Conservation (phyloP, 2,797 vertebrate genomes). For the Ptychobarbus kaznakovi region DNA sequence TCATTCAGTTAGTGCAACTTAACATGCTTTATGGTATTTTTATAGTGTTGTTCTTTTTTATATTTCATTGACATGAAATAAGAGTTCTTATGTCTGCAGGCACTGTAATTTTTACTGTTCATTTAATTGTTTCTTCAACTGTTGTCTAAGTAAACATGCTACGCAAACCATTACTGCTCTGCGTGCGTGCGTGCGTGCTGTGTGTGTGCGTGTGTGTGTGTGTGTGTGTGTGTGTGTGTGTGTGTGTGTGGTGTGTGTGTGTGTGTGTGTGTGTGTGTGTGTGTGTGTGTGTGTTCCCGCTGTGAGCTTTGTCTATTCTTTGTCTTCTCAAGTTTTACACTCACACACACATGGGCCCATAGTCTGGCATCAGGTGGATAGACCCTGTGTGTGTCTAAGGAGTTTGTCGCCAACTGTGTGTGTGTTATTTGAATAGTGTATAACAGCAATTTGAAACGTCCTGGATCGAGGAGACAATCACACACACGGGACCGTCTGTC, state of each 20-base stretch:
- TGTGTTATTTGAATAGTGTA: slow-evolving; percentile 33
- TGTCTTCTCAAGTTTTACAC: slow-evolving; percentile 58
- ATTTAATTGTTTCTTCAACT: background rate
- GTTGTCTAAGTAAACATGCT: background rate
- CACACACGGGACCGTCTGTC: slow-evolving; percentile 33
- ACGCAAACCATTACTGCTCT: too few species aligned
- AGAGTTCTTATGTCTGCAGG: too few species aligned
- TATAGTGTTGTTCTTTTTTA: background rate
- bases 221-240: slow-evolving; percentile 48
- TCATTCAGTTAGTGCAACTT: background rate
- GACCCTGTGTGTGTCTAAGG: slow-evolving; percentile 13
- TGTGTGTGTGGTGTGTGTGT: background rate
- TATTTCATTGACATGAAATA: too few species aligned
- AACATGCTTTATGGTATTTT: background rate
- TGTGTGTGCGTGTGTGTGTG: slow-evolving; percentile 27
- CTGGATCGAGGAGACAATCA: slow-evolving; percentile 30
- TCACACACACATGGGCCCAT: background rate
- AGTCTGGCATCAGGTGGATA: slow-evolving; percentile 74
- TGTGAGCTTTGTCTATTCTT: slow-evolving; percentile 78
- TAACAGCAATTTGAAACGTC: slow-evolving; percentile 50
- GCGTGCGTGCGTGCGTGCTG: too few species aligned
- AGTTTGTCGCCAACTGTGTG: slow-evolving; percentile 45
- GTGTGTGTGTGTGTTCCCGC: slow-evolving; percentile 62
- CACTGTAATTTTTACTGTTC: too few species aligned
- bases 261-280: slow-evolving; percentile 27